Conservation (phyloP, 2,888 invertebrate species). For the Melipona bicolor region DNA sequence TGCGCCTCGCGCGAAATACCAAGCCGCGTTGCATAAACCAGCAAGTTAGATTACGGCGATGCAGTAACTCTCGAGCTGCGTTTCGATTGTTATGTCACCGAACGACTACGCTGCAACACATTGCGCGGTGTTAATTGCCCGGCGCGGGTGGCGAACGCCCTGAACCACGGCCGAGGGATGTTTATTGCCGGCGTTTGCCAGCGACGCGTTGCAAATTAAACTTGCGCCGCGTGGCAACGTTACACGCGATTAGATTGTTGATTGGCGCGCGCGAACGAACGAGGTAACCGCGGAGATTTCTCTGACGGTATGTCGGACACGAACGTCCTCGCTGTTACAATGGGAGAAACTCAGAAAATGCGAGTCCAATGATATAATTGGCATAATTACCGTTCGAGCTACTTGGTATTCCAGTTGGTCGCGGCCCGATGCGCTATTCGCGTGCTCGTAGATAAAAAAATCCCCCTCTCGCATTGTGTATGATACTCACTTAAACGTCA, state of each 20-base stretch:
- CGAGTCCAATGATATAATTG: constrained; percentile 36
- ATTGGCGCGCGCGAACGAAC: constrained; percentile 5
- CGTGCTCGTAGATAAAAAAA: constrained; percentile 9
- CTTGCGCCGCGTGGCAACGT: constrained; percentile 29
- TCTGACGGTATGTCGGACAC: neutral
- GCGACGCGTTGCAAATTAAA: constrained; percentile 51
- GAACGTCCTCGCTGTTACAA: constrained; percentile 6
- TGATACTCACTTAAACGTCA: too few relatives aligned
- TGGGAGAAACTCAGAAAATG: constrained; percentile 29
- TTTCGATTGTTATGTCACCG: constrained; percentile 58
- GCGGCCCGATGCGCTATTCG: constrained; percentile 3
- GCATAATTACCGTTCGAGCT: constrained; percentile 14
- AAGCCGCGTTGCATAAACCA: constrained; percentile 58
- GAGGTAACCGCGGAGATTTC: constrained; percentile 26
- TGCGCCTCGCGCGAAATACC: constrained; percentile 41
- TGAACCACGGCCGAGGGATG: neutral
- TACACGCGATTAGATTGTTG: constrained; percentile 39
- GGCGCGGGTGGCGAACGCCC: neutral
- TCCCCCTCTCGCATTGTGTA: neutral
- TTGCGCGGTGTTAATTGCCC: constrained; percentile 46
- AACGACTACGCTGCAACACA: constrained; percentile 23
- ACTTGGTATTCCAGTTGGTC: constrained; percentile 16
- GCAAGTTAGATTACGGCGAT: constrained; percentile 45
- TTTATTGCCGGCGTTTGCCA: constrained; percentile 37
- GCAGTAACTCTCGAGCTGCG: constrained; percentile 37